A percentile compares a stretch with the other conserved stretches of the same genome.
phyloP scores from a whole-genome alignment of 2,888 invertebrate species.

The Diaperis boleti region DNA sequence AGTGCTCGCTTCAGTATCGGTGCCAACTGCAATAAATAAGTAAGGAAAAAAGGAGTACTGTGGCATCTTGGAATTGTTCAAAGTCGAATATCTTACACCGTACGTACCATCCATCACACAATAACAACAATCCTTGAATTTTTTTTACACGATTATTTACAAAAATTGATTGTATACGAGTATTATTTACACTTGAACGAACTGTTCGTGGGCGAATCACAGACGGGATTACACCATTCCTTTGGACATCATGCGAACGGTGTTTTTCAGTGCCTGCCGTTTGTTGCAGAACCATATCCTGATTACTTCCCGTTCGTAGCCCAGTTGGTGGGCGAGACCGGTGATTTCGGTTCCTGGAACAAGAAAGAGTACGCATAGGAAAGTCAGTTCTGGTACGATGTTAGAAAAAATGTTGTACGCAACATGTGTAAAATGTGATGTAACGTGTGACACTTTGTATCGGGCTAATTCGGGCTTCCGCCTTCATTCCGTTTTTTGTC shows the following conservation, averaged over 20 bases:
- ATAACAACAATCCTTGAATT: conserved; percentile 30
- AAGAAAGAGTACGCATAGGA: not conserved
- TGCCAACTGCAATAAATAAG: conserved; percentile 22
- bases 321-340: conserved; percentile 92
- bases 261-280: conserved; percentile 96
- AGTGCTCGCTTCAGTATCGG: conserved; percentile 30
- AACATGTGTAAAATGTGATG: too few species aligned
- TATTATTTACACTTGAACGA: conserved; percentile 41
- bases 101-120: conserved; percentile 40
- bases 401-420: too few species aligned
- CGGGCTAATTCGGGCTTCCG: too few species aligned
- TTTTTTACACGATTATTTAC: conserved; percentile 44
- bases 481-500: too few species aligned
- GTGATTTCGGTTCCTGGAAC: conserved; percentile 95
- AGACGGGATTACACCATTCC: conserved; percentile 76
- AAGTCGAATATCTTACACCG: conserved; percentile 30
- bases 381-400: too few species aligned
- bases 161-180: conserved; percentile 38
- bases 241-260: conserved; percentile 95
- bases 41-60: conserved; percentile 31
- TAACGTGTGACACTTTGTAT: too few species aligned
- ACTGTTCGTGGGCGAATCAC: conserved; percentile 46
- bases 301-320: conserved; percentile 97
- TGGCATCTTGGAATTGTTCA: conserved; percentile 29
- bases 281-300: conserved; percentile 91